Evolutionary conservation across 2,113 vertebrate genomes (phyloP), one percentile per base, ranked within the genome.

Genomic region (Dipodomys spectabilis): DNA sequence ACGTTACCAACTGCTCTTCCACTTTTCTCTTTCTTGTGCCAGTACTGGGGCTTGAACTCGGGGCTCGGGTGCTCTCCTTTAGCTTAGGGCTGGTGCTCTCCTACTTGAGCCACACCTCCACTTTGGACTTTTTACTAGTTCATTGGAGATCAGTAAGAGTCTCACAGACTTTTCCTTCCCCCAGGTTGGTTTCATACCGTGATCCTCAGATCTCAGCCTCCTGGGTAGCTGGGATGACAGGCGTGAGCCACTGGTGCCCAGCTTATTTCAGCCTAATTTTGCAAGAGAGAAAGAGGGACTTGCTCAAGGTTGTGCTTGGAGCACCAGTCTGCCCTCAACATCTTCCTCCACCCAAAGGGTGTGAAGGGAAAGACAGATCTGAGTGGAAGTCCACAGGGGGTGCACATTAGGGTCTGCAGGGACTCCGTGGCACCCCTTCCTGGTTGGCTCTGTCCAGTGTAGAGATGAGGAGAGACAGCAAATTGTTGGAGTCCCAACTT

Each of bases 221-320:
- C 39, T 39, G 39, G 39, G 39, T 39, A 39, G 39, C 39, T 39
- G 39, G 39, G 39, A 39, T 39, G 39, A 39, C 39, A 39, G 39
- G 39, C 5, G 39, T 39, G 39, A 39, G 39, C 39, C 39, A 39
- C 39, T 39, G 39, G 39, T 39, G 39, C 39, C 6, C 35, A 39
- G 39, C 1, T 39, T 39, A 45, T 83, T 22, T 82, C 79, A 72
- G 11, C 45, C 27, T 11, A 73, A 75, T 39, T 86, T 92, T 91
- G 92, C 64, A 79, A 82, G 92, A 79, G 15, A 79, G 57, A 23
- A 79, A 95, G 16, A 35, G 22, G 44, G 45, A 69, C 27, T 90
- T 71, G 89, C 86, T 49, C 45, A 93, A 90, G 83, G 60, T 49
- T 32, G 64, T 45, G 83, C 20, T 5, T 5, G 68, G 88, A 83